Evolutionary conservation across 1,140 invertebrate species (phyloP), one percentile per base, ranked within the genome.

Genomic region (Drosophila funebris): DNA sequence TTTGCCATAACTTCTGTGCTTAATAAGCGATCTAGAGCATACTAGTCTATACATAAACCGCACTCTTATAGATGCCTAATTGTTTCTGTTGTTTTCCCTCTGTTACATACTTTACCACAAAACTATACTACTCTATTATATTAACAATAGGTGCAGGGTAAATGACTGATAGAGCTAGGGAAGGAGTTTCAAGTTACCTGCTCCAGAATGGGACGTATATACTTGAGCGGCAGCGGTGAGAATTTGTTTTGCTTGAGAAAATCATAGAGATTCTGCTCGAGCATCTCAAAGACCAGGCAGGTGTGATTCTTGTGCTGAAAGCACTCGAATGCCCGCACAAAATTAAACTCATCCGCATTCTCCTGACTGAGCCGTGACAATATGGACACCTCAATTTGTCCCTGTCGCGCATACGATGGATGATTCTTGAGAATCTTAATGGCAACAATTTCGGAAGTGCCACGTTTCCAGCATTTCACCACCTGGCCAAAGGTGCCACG

Each of bases 361-460:
- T 99, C 99, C 93, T 99, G 98, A 91, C 97, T 99, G 9, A 99
- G 94, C 74, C 98, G 95, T 62, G 98, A 98, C 90, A 99, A 94
- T 92, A 99, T 99, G 92, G 97, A 98, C 76, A 98, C 97, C 95
- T 99, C 99, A 93, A 99, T 99, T 93, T 99, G 99, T 76, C 99
- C 99, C 94, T 99, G 99, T 82, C 99, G 95, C 64, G 98, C 98
- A 94, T 99, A 99, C 56, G 98, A 99, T 54, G 99, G 99, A 94
- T 99, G 99, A 94, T 99, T 99, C 93, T 99, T 99, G 24, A 99
- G 93, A 91, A 99, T 99, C 94, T 99, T 99, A 91, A 99, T 99
- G 88, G 99, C 99, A 72, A 99, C 98, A 90, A 99, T 99, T 93
- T 99, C 98, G 92, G 99, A 99, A 63, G 99, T 99, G 91, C 99